Conservation (phyloP, 2,888 invertebrate species). For the Notodonta ziczac region DNA sequence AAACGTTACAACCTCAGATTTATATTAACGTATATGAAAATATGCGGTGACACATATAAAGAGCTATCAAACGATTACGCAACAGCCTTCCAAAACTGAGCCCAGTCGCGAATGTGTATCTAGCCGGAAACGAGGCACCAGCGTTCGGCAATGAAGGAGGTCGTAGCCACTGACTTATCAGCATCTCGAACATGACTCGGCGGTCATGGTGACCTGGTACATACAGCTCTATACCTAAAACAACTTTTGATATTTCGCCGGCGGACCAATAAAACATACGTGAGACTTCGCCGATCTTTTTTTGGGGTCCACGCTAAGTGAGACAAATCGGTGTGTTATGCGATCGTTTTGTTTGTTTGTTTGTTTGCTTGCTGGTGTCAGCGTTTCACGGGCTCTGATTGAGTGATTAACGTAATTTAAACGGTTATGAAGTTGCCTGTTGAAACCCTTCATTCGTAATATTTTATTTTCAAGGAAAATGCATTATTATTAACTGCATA, state of each 20-base stretch:
- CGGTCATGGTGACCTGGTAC: conserved; percentile 68
- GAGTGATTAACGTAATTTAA: conserved; percentile 4
- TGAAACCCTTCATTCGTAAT: not conserved
- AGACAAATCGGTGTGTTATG: conserved; percentile 22
- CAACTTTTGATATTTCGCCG: conserved; percentile 72
- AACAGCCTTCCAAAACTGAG: conserved; percentile 37
- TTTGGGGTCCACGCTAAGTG: conserved; percentile 29
- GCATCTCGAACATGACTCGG: conserved; percentile 63
- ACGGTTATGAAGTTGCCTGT: not conserved
- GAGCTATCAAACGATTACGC: conserved; percentile 32
- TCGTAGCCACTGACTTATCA: conserved; percentile 69
- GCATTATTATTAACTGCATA: not conserved
- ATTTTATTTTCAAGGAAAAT: not conserved
- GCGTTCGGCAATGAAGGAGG: conserved; percentile 71
- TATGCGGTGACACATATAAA: conserved; percentile 43
- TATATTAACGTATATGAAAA: not conserved
- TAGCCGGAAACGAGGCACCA: conserved; percentile 65
- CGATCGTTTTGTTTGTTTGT: conserved; percentile 10
- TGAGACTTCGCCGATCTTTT: conserved; percentile 40
- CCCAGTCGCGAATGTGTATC: conserved; percentile 52
- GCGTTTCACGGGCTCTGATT: conserved; percentile 4
- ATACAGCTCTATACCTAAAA: conserved; percentile 55
- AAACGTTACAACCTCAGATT: too few species aligned
- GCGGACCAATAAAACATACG: conserved; percentile 61
- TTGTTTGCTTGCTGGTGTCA: conserved; percentile 1